A percentile compares a stretch with the other conserved stretches of the same genome.
Evolutionary conservation across 2,113 vertebrate species (phyloP).

Genomic region (Passer montanus): DNA sequence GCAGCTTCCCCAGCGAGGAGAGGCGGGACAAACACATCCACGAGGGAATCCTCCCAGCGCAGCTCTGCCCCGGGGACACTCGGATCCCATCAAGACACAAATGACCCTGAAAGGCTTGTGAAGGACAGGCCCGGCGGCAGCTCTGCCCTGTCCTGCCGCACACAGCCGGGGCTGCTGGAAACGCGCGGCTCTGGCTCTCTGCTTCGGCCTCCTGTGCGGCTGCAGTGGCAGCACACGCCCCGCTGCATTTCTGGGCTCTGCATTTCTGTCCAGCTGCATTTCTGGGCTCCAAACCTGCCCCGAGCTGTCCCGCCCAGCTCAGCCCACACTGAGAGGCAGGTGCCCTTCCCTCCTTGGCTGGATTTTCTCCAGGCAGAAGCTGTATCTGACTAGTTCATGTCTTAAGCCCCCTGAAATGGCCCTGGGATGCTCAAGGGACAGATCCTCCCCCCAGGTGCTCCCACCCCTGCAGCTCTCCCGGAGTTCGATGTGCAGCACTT

Average conservation of each 20-base stretch:
- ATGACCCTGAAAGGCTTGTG: not conserved
- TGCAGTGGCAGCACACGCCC: not conserved
- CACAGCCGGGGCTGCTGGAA: not conserved
- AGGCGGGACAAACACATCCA: not conserved
- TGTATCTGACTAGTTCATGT: fast-evolving
- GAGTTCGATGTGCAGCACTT: not conserved
- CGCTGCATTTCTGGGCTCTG: not conserved
- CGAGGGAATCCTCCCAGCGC: not conserved
- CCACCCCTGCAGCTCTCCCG: not conserved
- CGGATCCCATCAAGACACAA: not conserved
- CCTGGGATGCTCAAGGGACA: not conserved
- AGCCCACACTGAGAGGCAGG: not conserved
- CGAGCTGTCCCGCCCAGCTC: not conserved
- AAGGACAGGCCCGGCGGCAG: not conserved
- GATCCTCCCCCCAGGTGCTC: not conserved
- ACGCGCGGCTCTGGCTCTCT: not conserved
- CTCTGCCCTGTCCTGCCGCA: not conserved
- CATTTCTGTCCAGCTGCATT: not conserved
- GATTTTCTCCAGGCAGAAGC: not conserved
- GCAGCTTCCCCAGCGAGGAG: not conserved
- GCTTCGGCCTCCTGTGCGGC: not conserved
- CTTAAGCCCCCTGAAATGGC: not conserved
- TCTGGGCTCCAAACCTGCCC: not conserved
- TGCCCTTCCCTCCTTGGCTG: not conserved
- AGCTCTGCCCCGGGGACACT: not conserved